Evolutionary conservation across 2,888 invertebrate genomes (phyloP).

Genomic region (Rhamnusium bicolor): DNA sequence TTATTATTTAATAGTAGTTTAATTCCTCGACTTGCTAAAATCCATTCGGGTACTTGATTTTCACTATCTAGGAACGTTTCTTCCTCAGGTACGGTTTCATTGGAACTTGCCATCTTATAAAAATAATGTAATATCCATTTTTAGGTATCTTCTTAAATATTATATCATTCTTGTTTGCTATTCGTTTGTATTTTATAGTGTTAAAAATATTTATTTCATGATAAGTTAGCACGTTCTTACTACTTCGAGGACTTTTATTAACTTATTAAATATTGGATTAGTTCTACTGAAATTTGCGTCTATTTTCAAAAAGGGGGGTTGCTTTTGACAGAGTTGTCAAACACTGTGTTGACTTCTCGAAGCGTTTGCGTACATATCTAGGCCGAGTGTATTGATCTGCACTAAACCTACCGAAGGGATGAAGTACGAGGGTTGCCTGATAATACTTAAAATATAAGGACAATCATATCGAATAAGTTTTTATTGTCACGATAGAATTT

Average conservation of each 20-base stretch:
- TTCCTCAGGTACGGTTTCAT: constrained; percentile 19
- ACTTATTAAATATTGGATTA: background rate
- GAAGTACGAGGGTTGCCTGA: constrained; percentile 18
- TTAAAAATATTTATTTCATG: too few species aligned
- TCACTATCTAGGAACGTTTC: background rate
- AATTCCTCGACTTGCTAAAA: constrained; percentile 70
- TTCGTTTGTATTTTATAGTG: too few species aligned
- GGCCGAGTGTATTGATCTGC: constrained; percentile 12
- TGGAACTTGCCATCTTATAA: constrained; percentile 22
- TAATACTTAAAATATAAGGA: too few species aligned
- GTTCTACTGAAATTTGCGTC: constrained; percentile 23
- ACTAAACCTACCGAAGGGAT: background rate
- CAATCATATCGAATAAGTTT: too few species aligned
- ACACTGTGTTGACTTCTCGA: background rate
- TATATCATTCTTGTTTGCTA: background rate
- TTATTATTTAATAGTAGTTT: constrained; percentile 71
- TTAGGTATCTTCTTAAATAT: background rate
- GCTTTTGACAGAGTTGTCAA: constrained; percentile 30
- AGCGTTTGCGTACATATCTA: background rate
- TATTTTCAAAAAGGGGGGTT: constrained; percentile 12
- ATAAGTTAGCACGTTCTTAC: background rate
- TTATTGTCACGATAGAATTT: too few species aligned
- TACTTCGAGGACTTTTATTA: background rate
- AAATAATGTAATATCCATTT: background rate
- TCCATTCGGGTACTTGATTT: constrained; percentile 65